Evolutionary conservation across 1,140 invertebrate genomes (phyloP).

Genomic region (Helicoverpa armigera): DNA sequence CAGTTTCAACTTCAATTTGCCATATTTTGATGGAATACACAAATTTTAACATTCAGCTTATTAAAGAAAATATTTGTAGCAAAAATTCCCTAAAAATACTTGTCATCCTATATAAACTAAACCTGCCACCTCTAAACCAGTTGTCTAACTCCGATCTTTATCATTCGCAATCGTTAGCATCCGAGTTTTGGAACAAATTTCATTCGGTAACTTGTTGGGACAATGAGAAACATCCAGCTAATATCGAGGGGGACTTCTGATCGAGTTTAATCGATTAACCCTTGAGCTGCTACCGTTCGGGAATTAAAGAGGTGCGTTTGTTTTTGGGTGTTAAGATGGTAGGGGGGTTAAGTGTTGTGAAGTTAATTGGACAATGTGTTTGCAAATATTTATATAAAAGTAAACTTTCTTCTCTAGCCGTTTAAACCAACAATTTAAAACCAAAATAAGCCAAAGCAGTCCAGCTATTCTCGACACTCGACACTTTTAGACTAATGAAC

Average conservation of each 20-base stretch:
- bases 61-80: too few relatives aligned
- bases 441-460: too few relatives aligned
- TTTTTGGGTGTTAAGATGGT: background rate
- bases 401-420: too few relatives aligned
- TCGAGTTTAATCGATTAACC: conserved; percentile 45
- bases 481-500: too few relatives aligned
- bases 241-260: conserved; percentile 36
- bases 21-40: too few relatives aligned
- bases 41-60: too few relatives aligned
- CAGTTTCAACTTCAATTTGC: too few relatives aligned
- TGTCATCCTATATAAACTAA: background rate
- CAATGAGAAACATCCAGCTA: conserved; percentile 59
- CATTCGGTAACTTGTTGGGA: conserved; percentile 60
- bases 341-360: background rate
- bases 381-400: too few relatives aligned
- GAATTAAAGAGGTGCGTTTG: conserved; percentile 19
- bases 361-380: too few relatives aligned
- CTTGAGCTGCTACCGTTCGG: conserved; percentile 21
- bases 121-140: conserved; percentile 12
- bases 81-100: too few relatives aligned
- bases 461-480: too few relatives aligned
- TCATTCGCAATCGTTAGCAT: conserved; percentile 55
- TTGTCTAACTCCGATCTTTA: conserved; percentile 48
- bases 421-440: too few relatives aligned
- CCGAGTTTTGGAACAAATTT: conserved; percentile 66